Base-by-base conservation (phyloP, 2,797 vertebrate genomes). In the Dendrocincla tyrannina region DNA sequence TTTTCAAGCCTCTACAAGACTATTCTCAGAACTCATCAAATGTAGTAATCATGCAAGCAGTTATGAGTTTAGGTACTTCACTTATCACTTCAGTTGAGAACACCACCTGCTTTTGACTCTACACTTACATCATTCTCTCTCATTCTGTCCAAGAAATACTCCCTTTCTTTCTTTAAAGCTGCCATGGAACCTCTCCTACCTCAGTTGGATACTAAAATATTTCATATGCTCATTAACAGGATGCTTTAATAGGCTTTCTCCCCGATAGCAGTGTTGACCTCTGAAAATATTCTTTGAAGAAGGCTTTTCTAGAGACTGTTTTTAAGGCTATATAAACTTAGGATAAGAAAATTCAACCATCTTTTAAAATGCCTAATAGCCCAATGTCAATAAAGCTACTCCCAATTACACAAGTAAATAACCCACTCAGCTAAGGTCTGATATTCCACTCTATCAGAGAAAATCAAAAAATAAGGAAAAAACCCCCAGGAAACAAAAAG, bases 381-480 rank as follows among this genome's bases (percentile, higher is more conserved):
- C 90, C 17, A 80, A 85, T 88, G 88, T 78, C 49, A 94, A 17
- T 62, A 83, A 72, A 93, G 35, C 49, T 84, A 83, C 68, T 93
- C 41, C 67, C 52, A 77, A 47, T 56, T 69, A 87, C 23, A 52
- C 24, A 93, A 14, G 13, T 42, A 85, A 94, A 87, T 69, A 85
- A 39, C 44, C 16, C 77, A 52, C 70, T 80, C 35, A n/a, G 12
- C 30, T 89, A 85, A 72, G 37, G 33, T 70, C 72, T 87, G 33
- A 78, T 49, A 62, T 4, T 44, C 25, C 5, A 3, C 17, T 46
- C 8, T 52, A 18, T 4, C 11, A 46, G 3, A 27, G 10, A 10
- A 24, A 39, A 25, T 28, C 12, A 10, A 59, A 41, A 23, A 5
- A 24, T 47, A 4, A 25, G 12, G 10, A 10, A 19, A 4, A 23